These are phyloP conservation scores for Gnathonemus echidnorhynchus DNA, from an alignment of 2,113 vertebrate species.

Conservation along the genomic window DNA sequence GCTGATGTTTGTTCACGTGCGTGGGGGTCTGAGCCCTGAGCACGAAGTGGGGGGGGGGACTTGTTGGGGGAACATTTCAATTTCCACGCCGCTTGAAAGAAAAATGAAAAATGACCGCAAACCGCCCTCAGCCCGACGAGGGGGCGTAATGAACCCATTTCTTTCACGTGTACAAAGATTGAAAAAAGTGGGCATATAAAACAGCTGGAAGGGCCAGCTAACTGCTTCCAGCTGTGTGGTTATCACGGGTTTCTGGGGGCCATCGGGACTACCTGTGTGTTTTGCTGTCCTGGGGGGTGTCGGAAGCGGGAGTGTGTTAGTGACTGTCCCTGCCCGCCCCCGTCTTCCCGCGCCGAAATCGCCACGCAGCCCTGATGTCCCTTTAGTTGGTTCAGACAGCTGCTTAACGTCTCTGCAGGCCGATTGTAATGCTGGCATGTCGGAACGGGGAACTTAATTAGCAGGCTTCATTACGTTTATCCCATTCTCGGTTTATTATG, in stretches of 20 bases:
- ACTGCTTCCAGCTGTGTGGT: slow-evolving; percentile 34
- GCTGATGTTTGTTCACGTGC: not conserved
- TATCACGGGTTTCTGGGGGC: not conserved
- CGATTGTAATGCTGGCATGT: not conserved
- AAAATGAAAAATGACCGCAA: slow-evolving; percentile 11
- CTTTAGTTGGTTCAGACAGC: not conserved
- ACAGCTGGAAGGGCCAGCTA: not conserved
- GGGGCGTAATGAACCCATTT: slow-evolving; percentile 19
- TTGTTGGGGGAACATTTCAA: not conserved
- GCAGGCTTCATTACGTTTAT: not conserved
- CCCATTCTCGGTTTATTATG: not conserved
- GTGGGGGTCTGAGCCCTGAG: not conserved
- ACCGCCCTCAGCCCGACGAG: slow-evolving; percentile 7
- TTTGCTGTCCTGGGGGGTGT: slow-evolving; percentile 2
- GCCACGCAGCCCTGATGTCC: not conserved
- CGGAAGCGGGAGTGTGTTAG: not conserved
- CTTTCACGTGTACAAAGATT: slow-evolving; percentile 2
- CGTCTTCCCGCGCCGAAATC: not conserved
- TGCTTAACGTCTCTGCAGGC: not conserved
- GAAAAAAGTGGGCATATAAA: not conserved
- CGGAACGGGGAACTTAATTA: not conserved
- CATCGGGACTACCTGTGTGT: slow-evolving; percentile 8
- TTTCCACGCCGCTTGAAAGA: slow-evolving; percentile 16
- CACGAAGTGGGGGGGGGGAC: not conserved
- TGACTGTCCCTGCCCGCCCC: not conserved